These are phyloP conservation scores for Cydia splendana DNA, from an alignment of 1,140 invertebrate genomes.

Conservation along the genomic window DNA sequence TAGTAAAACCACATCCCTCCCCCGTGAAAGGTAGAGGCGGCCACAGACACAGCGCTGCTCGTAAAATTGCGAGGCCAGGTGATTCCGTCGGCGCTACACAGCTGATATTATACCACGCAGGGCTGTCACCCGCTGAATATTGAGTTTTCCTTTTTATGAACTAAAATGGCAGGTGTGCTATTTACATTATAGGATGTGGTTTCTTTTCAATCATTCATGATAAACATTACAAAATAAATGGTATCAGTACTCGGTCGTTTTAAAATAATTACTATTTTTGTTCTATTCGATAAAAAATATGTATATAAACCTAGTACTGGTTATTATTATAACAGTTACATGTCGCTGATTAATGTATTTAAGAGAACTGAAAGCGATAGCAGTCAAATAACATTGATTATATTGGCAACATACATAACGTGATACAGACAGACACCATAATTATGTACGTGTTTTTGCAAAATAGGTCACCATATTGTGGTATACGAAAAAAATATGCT, in stretches of 20 bases:
- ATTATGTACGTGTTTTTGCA: not conserved
- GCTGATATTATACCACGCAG: slow-evolving; percentile 29
- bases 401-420: no score
- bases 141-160: not conserved
- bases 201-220: not conserved
- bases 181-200: not conserved
- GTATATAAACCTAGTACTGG: no score
- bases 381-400: no score
- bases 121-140: not conserved
- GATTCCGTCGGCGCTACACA: slow-evolving; percentile 66
- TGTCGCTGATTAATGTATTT: no score
- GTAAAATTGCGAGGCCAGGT: slow-evolving; percentile 76
- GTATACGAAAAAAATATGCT: not conserved
- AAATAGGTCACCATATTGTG: not conserved
- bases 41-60: slow-evolving; percentile 58
- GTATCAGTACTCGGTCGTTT: no score
- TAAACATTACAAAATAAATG: no score
- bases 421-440: not conserved
- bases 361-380: not conserved
- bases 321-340: no score
- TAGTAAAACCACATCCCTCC: slow-evolving; percentile 44
- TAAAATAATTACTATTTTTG: no score
- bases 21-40: slow-evolving; percentile 57
- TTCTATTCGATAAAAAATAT: no score
- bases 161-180: not conserved